Evolutionary conservation across 2,113 vertebrate genomes (phyloP).

Genomic region (Onychorhynchus coronatus): DNA sequence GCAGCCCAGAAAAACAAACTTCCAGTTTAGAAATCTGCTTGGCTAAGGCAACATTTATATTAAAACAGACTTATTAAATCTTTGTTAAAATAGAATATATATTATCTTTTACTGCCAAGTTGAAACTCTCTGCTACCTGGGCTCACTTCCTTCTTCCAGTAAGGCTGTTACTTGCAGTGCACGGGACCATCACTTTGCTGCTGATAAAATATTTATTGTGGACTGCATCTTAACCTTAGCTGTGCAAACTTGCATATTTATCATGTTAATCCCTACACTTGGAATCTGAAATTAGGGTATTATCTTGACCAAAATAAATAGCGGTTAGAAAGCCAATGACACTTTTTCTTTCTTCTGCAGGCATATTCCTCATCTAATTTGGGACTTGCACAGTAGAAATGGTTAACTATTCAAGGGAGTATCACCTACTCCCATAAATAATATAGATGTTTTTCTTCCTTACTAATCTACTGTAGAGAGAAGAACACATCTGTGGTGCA

Average conservation of each 20-base stretch:
- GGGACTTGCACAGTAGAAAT: not conserved
- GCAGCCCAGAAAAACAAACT: conserved; percentile 23
- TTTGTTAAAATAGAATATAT: conserved; percentile 4
- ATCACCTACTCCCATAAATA: not conserved
- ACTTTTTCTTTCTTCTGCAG: not conserved
- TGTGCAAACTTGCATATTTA: conserved; percentile 1
- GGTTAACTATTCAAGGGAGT: not conserved
- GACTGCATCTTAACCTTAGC: not conserved
- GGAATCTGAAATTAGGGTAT: conserved; percentile 10
- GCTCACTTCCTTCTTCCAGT: not conserved
- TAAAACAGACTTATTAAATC: not conserved
- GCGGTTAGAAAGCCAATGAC: not conserved
- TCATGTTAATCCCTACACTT: not conserved
- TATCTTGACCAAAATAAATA: conserved; percentile 34
- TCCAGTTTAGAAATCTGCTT: conserved; percentile 5
- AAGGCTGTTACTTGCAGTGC: not conserved
- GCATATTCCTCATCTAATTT: not conserved
- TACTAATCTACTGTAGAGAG: not conserved
- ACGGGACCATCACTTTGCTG: not conserved
- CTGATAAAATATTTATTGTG: not conserved
- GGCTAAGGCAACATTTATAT: not conserved
- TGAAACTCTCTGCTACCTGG: not conserved
- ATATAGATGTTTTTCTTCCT: not conserved
- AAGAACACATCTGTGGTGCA: not conserved
- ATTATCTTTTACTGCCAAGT: not conserved